Evolutionary conservation across 2,113 vertebrate genomes (phyloP).

Genomic region (Mustela nigripes): DNA sequence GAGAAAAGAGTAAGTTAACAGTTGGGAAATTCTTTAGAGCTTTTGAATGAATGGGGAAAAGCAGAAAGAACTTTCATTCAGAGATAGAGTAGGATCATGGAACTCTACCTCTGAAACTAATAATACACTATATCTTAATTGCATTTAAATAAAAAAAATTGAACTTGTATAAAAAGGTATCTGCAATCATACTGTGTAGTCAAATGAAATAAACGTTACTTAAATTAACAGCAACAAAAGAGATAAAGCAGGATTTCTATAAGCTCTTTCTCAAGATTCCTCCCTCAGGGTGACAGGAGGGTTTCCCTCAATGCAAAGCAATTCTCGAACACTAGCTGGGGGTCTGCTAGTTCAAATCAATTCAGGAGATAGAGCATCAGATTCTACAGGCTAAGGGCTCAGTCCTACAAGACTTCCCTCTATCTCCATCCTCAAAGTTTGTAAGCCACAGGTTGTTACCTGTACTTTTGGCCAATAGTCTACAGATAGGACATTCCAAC

Average conservation of each 20-base stretch:
- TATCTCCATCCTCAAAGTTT: neutral
- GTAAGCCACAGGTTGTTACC: neutral
- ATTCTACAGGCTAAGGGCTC: neutral
- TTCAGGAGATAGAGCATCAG: neutral
- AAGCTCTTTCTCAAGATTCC: neutral
- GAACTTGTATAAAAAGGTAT: neutral
- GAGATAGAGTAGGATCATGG: neutral
- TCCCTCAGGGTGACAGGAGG: neutral
- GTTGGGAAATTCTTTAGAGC: neutral
- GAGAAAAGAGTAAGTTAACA: constrained; percentile 16
- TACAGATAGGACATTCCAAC: neutral
- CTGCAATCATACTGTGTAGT: neutral
- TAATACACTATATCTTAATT: neutral
- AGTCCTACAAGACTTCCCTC: neutral
- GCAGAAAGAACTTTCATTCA: constrained; percentile 1
- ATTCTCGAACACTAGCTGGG: neutral
- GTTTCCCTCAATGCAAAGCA: neutral
- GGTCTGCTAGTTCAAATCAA: neutral
- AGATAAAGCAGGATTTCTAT: neutral
- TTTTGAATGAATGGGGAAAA: constrained; percentile 25
- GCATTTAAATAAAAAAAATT: neutral
- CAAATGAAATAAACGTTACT: neutral
- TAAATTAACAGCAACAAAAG: neutral
- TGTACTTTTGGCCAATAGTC: neutral
- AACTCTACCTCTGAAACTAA: neutral